These are phyloP conservation scores for Scolopax rusticola DNA, from an alignment of 2,797 vertebrate genomes.

Conservation along the genomic window DNA sequence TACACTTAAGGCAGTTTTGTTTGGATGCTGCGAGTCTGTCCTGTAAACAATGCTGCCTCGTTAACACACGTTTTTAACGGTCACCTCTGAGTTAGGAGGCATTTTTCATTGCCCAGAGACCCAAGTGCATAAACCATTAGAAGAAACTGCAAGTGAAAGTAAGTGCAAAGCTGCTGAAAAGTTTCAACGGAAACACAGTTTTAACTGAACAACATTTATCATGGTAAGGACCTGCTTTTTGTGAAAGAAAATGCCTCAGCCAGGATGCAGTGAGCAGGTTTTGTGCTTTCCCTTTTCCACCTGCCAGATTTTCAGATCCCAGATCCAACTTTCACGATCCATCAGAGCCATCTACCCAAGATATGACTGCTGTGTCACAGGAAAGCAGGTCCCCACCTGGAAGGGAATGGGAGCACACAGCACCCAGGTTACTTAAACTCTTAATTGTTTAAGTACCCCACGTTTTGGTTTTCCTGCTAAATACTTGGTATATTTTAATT, in stretches of 20 bases:
- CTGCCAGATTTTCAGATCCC: background rate
- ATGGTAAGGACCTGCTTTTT: background rate
- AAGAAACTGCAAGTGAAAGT: background rate
- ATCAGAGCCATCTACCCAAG: background rate
- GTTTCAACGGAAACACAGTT: background rate
- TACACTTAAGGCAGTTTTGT: background rate
- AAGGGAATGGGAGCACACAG: background rate
- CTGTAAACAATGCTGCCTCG: background rate
- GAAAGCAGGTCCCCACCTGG: background rate
- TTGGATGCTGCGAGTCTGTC: background rate
- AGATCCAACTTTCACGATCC: background rate
- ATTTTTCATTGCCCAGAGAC: background rate
- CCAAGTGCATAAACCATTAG: background rate
- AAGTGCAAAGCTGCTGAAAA: background rate
- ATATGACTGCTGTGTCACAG: too few species aligned
- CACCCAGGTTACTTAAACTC: background rate
- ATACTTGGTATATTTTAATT: background rate
- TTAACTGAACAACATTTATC: background rate
- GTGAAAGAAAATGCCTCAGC: background rate
- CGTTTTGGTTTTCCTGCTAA: background rate
- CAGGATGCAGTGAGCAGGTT: background rate
- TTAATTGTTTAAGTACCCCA: background rate
- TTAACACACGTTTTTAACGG: background rate
- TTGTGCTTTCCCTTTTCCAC: background rate
- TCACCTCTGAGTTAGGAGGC: background rate